Conservation (phyloP, 2,888 invertebrate species). For the Scaptomyza reducta region DNA sequence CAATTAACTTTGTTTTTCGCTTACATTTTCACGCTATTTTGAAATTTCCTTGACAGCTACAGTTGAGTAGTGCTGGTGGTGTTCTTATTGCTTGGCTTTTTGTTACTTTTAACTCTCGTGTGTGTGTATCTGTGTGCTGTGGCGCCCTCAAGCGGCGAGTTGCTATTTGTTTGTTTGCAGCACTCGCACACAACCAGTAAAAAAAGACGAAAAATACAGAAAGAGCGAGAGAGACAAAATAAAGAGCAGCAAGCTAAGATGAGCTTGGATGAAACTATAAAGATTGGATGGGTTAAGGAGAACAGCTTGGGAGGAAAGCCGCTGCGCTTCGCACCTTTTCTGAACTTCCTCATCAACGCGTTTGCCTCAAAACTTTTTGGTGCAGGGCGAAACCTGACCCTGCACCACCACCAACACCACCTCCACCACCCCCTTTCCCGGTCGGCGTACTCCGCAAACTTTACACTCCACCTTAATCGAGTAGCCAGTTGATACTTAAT, state of each 20-base stretch:
- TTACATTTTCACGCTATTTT: conserved; percentile 74
- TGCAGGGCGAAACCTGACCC: conserved; percentile 41
- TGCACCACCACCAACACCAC: too few relatives aligned
- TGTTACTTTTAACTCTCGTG: not conserved
- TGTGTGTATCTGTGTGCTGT: not conserved
- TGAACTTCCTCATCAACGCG: conserved; percentile 72
- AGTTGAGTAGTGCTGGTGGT: conserved; percentile 22
- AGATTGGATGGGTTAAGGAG: not conserved
- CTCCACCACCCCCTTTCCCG: too few relatives aligned
- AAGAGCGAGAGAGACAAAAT: not conserved
- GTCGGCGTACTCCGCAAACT: not conserved
- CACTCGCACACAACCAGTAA: conserved; percentile 19
- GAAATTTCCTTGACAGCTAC: conserved; percentile 51
- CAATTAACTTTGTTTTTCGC: conserved; percentile 73
- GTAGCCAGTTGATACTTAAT: conserved; percentile 26
- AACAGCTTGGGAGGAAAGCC: conserved; percentile 20
- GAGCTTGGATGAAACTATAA: conserved; percentile 1
- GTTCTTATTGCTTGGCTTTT: conserved; percentile 12
- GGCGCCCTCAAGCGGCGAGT: conserved; percentile 23
- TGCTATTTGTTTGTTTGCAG: conserved; percentile 58
- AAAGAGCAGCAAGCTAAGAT: conserved; percentile 8
- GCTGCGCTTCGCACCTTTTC: conserved; percentile 64
- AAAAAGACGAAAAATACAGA: not conserved
- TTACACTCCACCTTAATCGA: not conserved
- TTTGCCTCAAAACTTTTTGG: conserved; percentile 45